Percentiles rank a stretch among this genome's conserved stretches.
Evolutionary conservation across 2,113 vertebrate species (phyloP).

Genomic region (Rhizomys pruinosus): DNA sequence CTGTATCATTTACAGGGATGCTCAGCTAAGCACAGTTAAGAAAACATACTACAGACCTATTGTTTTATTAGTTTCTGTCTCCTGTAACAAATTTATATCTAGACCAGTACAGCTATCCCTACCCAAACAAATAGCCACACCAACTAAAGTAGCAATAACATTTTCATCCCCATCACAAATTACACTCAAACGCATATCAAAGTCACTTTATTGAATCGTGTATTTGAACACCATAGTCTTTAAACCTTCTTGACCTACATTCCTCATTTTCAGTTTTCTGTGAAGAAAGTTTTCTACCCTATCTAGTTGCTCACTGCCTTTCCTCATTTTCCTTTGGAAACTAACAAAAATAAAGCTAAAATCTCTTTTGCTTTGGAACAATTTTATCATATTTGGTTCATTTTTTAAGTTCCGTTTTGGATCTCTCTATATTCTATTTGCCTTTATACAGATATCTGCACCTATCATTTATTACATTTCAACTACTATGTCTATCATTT

Average conservation of each 20-base stretch:
- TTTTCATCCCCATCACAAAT: neutral
- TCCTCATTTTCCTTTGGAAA: neutral
- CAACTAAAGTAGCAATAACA: neutral
- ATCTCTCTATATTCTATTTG: neutral
- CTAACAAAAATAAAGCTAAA: neutral
- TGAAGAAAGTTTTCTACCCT: neutral
- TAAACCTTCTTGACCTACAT: neutral
- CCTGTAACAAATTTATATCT: neutral
- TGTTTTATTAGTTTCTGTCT: conserved; percentile 16
- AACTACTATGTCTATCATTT: no score
- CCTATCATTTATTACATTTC: neutral
- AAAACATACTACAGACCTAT: neutral
- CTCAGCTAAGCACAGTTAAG: neutral
- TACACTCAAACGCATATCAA: neutral
- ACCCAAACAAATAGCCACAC: neutral
- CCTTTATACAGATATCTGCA: neutral
- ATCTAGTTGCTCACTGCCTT: neutral
- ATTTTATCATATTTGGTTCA: neutral
- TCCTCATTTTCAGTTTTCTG: conserved; percentile 2
- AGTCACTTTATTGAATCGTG: neutral
- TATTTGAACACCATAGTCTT: neutral
- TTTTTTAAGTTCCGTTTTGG: neutral
- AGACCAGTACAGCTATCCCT: neutral
- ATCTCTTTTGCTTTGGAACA: neutral
- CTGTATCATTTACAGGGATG: neutral